phyloP scores from a whole-genome alignment of 2,797 vertebrate genomes.

The Chloroceryle amazona region DNA sequence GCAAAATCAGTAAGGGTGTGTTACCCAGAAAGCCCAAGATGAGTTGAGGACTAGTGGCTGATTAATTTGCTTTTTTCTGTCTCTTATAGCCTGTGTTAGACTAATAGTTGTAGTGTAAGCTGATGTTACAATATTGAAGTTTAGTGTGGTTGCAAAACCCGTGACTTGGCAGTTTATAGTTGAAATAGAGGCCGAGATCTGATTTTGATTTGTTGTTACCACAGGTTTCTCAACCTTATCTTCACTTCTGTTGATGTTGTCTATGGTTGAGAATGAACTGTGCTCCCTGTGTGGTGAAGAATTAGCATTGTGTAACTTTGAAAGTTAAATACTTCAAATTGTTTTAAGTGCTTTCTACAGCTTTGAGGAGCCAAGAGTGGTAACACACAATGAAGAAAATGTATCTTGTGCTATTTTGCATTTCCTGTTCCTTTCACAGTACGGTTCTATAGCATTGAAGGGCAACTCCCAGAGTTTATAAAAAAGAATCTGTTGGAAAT shows the following conservation, averaged over 20 bases:
- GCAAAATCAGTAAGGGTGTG: background rate
- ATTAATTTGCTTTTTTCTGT: background rate
- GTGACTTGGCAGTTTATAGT: background rate
- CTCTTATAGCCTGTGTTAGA: background rate
- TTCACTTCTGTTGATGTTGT: background rate
- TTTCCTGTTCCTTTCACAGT: background rate
- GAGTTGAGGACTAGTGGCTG: background rate
- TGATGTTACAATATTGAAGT: background rate
- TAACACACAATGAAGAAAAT: background rate
- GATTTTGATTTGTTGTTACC: background rate
- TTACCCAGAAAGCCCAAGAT: background rate
- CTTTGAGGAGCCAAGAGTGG: background rate
- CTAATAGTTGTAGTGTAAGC: background rate
- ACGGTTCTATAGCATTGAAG: background rate
- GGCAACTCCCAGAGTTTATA: background rate
- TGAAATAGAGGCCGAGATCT: background rate
- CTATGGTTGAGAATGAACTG: background rate
- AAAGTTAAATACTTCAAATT: background rate
- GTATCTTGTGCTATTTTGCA: background rate
- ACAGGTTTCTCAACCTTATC: background rate
- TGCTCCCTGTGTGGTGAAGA: background rate
- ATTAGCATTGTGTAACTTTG: background rate
- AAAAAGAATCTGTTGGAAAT: background rate
- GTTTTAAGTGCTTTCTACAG: background rate
- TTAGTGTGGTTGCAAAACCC: background rate